Evolutionary conservation across 2,888 invertebrate species (phyloP).

Genomic region (Pterobdella sp.): DNA sequence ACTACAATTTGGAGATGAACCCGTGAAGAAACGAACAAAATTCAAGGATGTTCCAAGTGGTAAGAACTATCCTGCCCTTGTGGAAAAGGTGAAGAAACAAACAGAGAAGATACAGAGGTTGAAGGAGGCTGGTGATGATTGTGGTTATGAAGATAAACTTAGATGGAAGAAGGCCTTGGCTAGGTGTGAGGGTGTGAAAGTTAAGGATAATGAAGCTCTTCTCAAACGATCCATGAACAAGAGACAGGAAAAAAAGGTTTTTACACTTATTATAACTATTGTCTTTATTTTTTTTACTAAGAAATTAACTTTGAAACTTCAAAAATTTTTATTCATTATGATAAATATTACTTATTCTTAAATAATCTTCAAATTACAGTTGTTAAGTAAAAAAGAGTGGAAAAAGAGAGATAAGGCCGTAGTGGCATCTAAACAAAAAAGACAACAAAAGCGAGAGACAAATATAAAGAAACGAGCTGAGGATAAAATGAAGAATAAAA

Average conservation of each 20-base stretch:
- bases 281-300: too few relatives aligned
- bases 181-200: constrained; percentile 9
- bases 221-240: background rate
- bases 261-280: too few relatives aligned
- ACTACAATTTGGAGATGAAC: background rate
- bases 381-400: constrained; percentile 11
- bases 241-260: background rate
- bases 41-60: constrained; percentile 20
- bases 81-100: constrained; percentile 7
- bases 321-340: too few relatives aligned
- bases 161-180: constrained; percentile 17
- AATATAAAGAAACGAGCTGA: constrained; percentile 13
- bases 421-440: background rate
- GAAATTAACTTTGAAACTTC: too few relatives aligned
- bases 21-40: background rate
- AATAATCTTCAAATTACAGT: background rate
- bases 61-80: background rate
- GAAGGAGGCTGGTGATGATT: background rate
- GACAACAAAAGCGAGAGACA: background rate
- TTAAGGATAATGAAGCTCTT: background rate
- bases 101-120: background rate
- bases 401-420: background rate
- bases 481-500: constrained; percentile 11
- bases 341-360: too few relatives aligned
- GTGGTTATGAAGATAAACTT: constrained; percentile 3